Evolutionary conservation across 2,113 vertebrate genomes (phyloP).

Genomic region (Cavia porcellus): DNA sequence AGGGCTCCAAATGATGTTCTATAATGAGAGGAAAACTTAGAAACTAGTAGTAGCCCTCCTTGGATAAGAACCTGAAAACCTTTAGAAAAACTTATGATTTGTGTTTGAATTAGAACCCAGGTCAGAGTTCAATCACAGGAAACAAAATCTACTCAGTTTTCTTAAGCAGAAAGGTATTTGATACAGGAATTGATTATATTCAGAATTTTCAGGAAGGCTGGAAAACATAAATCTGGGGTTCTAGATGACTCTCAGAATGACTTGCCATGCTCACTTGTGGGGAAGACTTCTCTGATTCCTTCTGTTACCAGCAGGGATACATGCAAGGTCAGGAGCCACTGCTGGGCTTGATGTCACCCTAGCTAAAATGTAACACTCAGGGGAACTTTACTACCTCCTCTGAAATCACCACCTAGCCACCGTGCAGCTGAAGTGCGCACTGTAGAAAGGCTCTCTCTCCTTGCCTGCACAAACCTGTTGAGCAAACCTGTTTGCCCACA

Average conservation of each 20-base stretch:
- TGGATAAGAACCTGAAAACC: neutral
- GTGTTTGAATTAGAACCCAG: neutral
- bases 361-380: neutral
- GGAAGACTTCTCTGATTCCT: neutral
- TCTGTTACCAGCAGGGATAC: neutral
- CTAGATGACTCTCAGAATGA: neutral
- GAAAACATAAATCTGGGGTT: neutral
- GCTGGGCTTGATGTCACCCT: neutral
- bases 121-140: neutral
- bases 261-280: neutral
- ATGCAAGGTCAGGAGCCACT: neutral
- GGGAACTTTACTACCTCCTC: neutral
- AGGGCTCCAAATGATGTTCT: neutral
- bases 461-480: neutral
- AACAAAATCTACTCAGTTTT: neutral
- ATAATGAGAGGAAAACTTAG: neutral
- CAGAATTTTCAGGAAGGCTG: constrained; percentile 1
- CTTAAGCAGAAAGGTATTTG: constrained; percentile 13
- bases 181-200: neutral
- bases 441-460: neutral
- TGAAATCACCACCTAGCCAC: neutral
- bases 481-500: neutral
- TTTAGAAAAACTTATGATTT: neutral
- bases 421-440: neutral
- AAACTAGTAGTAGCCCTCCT: neutral